These are phyloP conservation scores for Spisula solida DNA, from an alignment of 2,888 invertebrate genomes.

Conservation along the genomic window DNA sequence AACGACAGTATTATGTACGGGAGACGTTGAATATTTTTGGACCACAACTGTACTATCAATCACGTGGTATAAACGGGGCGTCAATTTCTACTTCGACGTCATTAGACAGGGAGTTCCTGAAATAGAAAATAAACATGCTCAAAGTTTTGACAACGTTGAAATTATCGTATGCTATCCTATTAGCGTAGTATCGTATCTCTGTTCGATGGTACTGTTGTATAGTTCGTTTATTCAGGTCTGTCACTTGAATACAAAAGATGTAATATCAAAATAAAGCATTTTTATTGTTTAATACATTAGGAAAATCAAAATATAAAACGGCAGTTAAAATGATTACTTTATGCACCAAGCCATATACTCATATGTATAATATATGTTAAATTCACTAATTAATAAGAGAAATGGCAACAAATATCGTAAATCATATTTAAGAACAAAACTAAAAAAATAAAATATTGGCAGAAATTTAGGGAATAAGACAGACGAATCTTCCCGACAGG, in stretches of 20 bases:
- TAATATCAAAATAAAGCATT: too few species aligned
- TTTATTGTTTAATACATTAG: not conserved
- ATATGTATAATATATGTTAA: too few species aligned
- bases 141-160: not conserved
- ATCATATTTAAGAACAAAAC: too few species aligned
- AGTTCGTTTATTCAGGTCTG: not conserved
- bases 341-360: too few species aligned
- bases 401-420: too few species aligned
- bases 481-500: too few species aligned
- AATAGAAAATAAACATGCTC: not conserved
- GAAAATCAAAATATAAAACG: too few species aligned
- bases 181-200: not conserved
- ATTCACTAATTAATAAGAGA: too few species aligned
- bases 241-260: too few species aligned
- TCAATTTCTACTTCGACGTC: constrained; percentile 25
- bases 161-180: not conserved
- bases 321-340: too few species aligned
- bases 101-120: not conserved
- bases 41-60: not conserved
- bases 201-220: not conserved
- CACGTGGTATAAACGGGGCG: constrained; percentile 34
- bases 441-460: too few species aligned
- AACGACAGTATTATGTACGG: not conserved
- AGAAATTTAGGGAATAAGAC: too few species aligned
- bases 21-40: not conserved